These are phyloP conservation scores for Aphidius ervi DNA, from an alignment of 1,140 invertebrate species.

Conservation along the genomic window DNA sequence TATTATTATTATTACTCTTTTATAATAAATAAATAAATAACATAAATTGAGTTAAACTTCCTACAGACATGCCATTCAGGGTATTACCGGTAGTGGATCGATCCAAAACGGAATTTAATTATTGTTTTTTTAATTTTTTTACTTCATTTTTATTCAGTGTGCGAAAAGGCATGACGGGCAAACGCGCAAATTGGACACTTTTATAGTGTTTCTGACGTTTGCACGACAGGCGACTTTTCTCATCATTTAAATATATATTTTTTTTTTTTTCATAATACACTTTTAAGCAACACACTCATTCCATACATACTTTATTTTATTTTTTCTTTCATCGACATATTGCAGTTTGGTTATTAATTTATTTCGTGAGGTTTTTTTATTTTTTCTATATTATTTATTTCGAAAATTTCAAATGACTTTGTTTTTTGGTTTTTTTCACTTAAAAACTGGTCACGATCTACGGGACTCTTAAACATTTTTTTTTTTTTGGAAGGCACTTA, in stretches of 20 bases:
- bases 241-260: background rate
- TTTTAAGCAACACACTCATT: conserved; percentile 14
- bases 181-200: conserved; percentile 8
- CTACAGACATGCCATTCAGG: conserved; percentile 54
- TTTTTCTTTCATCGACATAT: conserved; percentile 16
- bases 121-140: conserved; percentile 23
- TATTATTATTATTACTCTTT: conserved; percentile 13
- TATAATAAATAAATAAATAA: conserved; percentile 18
- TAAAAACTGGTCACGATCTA: conserved; percentile 54
- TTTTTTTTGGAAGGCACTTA: conserved; percentile 53
- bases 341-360: conserved; percentile 7
- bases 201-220: conserved; percentile 12
- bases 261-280: conserved; percentile 12
- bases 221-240: conserved; percentile 18
- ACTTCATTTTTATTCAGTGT: conserved; percentile 10
- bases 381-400: conserved; percentile 10
- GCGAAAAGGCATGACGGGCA: conserved; percentile 13
- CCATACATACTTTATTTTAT: conserved; percentile 10
- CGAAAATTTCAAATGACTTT: conserved; percentile 31
- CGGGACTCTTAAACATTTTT: conserved; percentile 48
- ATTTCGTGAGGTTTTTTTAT: conserved; percentile 11
- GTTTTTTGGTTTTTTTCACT: conserved; percentile 48
- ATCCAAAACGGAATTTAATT: conserved; percentile 52
- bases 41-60: conserved; percentile 35
- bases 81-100: conserved; percentile 53